Percentiles rank a stretch among this genome's conserved stretches.
Conservation (phyloP, 2,797 vertebrate species). For the Antrozous pallidus region DNA sequence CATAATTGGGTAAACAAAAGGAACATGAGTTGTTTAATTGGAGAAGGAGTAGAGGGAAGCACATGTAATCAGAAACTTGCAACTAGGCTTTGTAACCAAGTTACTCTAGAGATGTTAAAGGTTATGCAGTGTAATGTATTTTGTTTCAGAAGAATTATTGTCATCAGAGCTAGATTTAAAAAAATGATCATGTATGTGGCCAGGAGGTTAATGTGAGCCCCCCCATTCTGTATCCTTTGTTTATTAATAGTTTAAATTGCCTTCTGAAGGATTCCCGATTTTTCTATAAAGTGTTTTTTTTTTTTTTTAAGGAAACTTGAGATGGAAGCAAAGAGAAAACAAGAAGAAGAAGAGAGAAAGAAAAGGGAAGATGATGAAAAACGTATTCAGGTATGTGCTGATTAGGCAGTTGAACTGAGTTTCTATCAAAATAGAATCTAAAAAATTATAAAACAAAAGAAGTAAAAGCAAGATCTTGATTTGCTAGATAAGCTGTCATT, state of each 20-base stretch:
- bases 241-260: conserved; percentile 9
- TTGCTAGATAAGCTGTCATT: not conserved
- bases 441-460: not conserved
- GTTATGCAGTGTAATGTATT: not conserved
- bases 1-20: not conserved
- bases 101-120: not conserved
- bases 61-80: not conserved
- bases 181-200: not conserved
- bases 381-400: conserved; percentile 86
- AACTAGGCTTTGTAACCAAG: not conserved
- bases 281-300: conserved; percentile 20
- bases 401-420: not conserved
- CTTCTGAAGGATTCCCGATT: not conserved
- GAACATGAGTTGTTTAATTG: not conserved
- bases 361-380: conserved; percentile 93
- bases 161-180: not conserved
- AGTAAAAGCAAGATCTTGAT: not conserved
- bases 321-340: conserved; percentile 96
- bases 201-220: not conserved
- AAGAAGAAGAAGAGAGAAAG: conserved; percentile 95
- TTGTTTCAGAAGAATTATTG: not conserved
- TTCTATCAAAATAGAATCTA: not conserved
- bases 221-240: not conserved
- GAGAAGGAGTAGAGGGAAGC: not conserved
- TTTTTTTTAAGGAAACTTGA: conserved; percentile 92